Percentiles rank a stretch among this genome's conserved stretches.
phyloP scores from a whole-genome alignment of 2,888 invertebrate genomes.

The Notocelia uddmanniana region DNA sequence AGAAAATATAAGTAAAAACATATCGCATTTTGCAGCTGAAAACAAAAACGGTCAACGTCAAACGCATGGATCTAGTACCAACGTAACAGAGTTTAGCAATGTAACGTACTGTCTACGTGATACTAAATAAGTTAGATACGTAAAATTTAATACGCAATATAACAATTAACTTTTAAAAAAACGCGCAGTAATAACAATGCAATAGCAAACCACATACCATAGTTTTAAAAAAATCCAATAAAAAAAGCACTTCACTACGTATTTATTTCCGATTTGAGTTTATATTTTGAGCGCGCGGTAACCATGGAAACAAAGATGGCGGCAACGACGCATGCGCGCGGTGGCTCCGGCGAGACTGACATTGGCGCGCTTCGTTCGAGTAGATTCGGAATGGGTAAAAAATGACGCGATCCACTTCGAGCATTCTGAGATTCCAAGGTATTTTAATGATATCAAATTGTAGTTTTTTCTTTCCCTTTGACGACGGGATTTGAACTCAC shows the following conservation, averaged over 20 bases:
- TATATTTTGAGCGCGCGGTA: slow-evolving; percentile 30
- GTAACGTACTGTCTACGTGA: slow-evolving; percentile 21
- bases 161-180: slow-evolving; percentile 15
- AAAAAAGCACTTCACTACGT: slow-evolving; percentile 8
- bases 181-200: slow-evolving; percentile 10
- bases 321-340: slow-evolving; percentile 41
- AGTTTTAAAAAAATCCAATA: slow-evolving; percentile 20
- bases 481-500: background rate
- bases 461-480: slow-evolving; percentile 9
- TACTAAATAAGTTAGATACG: slow-evolving; percentile 30
- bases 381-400: slow-evolving; percentile 30
- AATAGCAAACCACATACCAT: slow-evolving; percentile 26
- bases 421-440: slow-evolving; percentile 26
- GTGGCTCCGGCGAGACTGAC: slow-evolving; percentile 29
- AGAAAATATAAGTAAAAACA: too few relatives aligned
- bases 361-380: slow-evolving; percentile 25
- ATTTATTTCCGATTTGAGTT: slow-evolving; percentile 17
- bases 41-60: background rate
- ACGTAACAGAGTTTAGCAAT: slow-evolving; percentile 18
- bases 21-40: background rate
- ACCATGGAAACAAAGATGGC: slow-evolving; percentile 43
- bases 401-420: slow-evolving; percentile 36
- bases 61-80: background rate
- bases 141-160: slow-evolving; percentile 41
- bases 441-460: slow-evolving; percentile 31